Base-by-base conservation (phyloP, 2,888 invertebrate genomes). In the Troilus luridus region DNA sequence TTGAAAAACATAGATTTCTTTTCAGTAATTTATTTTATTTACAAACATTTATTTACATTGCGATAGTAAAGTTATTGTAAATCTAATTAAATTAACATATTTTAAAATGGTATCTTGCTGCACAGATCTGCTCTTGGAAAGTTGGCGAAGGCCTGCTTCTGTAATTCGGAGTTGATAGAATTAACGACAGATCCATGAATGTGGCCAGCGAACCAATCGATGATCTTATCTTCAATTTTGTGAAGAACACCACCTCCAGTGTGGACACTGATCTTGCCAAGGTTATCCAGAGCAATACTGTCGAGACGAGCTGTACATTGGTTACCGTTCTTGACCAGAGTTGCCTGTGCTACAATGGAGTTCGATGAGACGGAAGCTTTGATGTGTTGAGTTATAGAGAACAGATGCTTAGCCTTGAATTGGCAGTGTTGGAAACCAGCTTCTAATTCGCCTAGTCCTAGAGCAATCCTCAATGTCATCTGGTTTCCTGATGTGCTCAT, bases 191-290 rank as follows among this genome's bases (percentile, higher is more conserved):
- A 85, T 54, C 89, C 91, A 62, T 92, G 91, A 62, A 92, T 88
- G 67, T 91, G 91, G 17, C 88, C 90, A 58, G 89, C 89, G n/a
- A 91, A 67, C 59, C 56, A 56, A 88, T 92, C 88, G 56, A 92
- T 58, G 41, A 92, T 89, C 67, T 92, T 92, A 67, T 92, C 92
- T 85, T 90, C 90, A 41, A 92, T 91, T 64, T 90, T 92, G 91
- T 92, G 92, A 67, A 92, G 62, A 41, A 92, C 88, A 14, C 92
- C 92, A 41, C 92, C 92, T 19, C 92, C 92, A 14, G 92, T 92
- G 77, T 91, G 88, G 58, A 92, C 59, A 5, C 90, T 92, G 64
- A 92, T 91, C n/a, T 81, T 89, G 21, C 92, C 92, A 14, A 92
- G 89, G 54, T 91, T 91, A 64, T 88, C 90, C 41, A 92, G 58